These are phyloP conservation scores for Meloe dianella DNA, from an alignment of 2,888 invertebrate genomes.

Conservation along the genomic window DNA sequence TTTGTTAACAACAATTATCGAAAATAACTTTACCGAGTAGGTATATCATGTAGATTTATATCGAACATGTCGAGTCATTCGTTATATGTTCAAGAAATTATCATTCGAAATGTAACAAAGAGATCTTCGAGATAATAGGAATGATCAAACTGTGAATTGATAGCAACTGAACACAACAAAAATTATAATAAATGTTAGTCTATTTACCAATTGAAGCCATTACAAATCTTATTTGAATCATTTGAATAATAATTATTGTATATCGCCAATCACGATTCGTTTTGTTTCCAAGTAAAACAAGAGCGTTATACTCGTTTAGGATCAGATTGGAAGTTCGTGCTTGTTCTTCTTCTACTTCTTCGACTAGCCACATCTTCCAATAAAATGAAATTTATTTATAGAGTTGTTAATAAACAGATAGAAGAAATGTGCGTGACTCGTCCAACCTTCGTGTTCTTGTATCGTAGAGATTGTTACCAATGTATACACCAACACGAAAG, in stretches of 20 bases:
- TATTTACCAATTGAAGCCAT: neutral
- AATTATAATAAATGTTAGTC: neutral
- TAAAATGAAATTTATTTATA: neutral
- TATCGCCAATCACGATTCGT: conserved; percentile 2
- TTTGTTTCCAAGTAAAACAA: conserved; percentile 3
- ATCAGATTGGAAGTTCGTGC: conserved; percentile 6
- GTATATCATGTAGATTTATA: neutral
- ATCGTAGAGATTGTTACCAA: neutral
- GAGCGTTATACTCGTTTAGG: neutral
- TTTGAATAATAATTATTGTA: neutral
- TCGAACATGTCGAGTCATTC: conserved; percentile 3
- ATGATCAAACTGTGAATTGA: neutral
- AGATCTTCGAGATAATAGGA: neutral
- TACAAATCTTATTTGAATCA: neutral
- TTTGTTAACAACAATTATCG: conserved; percentile 1
- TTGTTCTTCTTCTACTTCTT: conserved; percentile 3
- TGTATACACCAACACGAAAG: conserved; percentile 8
- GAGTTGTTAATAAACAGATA: neutral
- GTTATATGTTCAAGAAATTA: conserved; percentile 1
- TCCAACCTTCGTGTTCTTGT: neutral
- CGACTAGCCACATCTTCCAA: neutral
- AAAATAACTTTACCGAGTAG: neutral
- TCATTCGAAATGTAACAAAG: neutral
- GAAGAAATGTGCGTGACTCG: conserved; percentile 3
- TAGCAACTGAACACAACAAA: neutral